Percentiles rank a stretch among this genome's conserved stretches.
Conservation (phyloP, 2,797 vertebrate genomes). For the Kryptolebias ocellatus region DNA sequence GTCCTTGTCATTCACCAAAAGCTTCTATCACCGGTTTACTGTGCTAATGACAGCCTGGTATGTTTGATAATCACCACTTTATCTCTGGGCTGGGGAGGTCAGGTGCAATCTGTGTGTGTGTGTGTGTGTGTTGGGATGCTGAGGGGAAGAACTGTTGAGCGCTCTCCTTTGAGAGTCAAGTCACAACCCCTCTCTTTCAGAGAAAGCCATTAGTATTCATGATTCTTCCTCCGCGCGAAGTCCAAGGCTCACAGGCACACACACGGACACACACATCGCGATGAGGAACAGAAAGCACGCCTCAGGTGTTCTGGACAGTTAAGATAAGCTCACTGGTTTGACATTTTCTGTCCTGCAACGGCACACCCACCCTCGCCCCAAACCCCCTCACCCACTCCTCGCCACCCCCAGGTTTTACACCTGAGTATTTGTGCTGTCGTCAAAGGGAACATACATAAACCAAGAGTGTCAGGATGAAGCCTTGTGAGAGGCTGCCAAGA, state of each 20-base stretch:
- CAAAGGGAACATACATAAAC: slow-evolving; percentile 43
- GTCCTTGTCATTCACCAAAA: slow-evolving; percentile 36
- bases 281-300: slow-evolving; percentile 60
- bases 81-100: slow-evolving; percentile 63
- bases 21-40: slow-evolving; percentile 38
- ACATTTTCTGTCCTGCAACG: slow-evolving; percentile 62
- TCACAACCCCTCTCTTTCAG: slow-evolving; percentile 74
- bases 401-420: slow-evolving; percentile 33
- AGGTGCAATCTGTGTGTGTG: slow-evolving; percentile 42
- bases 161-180: slow-evolving; percentile 71
- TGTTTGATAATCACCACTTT: slow-evolving; percentile 71
- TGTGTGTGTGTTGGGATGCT: slow-evolving; percentile 17
- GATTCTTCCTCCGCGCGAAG: slow-evolving; percentile 61
- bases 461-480: slow-evolving; percentile 23
- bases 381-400: neutral
- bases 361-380: neutral
- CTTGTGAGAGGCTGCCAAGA: slow-evolving; percentile 20
- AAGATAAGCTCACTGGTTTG: slow-evolving; percentile 75
- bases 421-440: slow-evolving; percentile 36
- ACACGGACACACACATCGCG: slow-evolving; percentile 56
- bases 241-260: slow-evolving; percentile 58
- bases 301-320: slow-evolving; percentile 75
- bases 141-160: slow-evolving; percentile 46
- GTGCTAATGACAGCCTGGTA: slow-evolving; percentile 59
- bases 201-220: slow-evolving; percentile 77